Evolutionary conservation across 37 sponge, comb jelly and placozoan genomes (phyloP).

Genomic region (Cliona cf. orientalis): DNA sequence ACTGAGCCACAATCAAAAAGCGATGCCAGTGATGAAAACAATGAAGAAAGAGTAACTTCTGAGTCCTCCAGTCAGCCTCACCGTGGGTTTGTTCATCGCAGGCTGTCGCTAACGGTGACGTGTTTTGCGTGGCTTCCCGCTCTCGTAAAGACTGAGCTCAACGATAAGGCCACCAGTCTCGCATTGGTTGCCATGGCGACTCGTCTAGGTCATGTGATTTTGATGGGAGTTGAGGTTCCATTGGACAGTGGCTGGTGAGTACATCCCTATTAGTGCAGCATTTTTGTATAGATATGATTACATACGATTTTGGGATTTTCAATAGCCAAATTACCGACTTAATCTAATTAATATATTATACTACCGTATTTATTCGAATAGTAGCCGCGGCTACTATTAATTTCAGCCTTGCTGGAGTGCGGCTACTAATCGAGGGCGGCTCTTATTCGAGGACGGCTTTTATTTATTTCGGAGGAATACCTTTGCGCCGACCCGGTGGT

Average conservation of each 20-base stretch:
- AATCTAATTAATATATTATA: too few relatives aligned
- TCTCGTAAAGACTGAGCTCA: neutral
- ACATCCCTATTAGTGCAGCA: too few relatives aligned
- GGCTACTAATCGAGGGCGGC: too few relatives aligned
- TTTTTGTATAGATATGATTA: too few relatives aligned
- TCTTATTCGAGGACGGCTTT: too few relatives aligned
- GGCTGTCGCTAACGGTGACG: neutral
- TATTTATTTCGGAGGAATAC: too few relatives aligned
- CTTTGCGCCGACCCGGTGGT: too few relatives aligned
- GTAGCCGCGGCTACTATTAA: too few relatives aligned
- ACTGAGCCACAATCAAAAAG: neutral
- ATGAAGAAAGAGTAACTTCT: neutral
- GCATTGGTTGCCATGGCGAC: slow-evolving; percentile 44
- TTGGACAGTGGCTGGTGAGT: slow-evolving; percentile 11
- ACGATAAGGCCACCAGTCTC: neutral
- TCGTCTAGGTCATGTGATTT: slow-evolving; percentile 8
- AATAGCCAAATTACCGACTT: too few relatives aligned
- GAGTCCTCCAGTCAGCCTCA: neutral
- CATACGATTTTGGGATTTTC: too few relatives aligned
- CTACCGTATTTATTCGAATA: too few relatives aligned
- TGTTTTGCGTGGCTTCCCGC: slow-evolving; percentile 14
- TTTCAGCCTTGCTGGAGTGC: too few relatives aligned
- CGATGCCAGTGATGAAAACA: neutral
- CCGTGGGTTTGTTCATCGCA: neutral
- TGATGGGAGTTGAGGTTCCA: slow-evolving; percentile 17